Percentiles rank a stretch among this genome's conserved stretches.
Evolutionary conservation across 2,888 invertebrate species (phyloP).

Genomic region (Coenonympha glycerion): DNA sequence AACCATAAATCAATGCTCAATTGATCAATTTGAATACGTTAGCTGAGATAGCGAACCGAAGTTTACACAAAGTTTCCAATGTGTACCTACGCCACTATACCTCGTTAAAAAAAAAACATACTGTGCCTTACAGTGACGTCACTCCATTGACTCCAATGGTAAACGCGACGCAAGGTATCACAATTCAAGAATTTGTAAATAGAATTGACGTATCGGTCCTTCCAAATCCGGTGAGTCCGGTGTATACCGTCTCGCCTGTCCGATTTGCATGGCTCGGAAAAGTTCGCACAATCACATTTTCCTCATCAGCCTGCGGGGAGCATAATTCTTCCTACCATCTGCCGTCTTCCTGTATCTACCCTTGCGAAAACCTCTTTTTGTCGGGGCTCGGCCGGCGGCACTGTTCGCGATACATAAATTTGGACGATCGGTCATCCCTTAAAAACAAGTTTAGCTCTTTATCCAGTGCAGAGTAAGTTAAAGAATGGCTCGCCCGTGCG

Average conservation of each 20-base stretch:
- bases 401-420: slow-evolving; percentile 74
- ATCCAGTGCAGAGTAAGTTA: slow-evolving; percentile 67
- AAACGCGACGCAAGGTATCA: slow-evolving; percentile 42
- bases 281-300: slow-evolving; percentile 75
- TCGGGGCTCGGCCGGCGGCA: slow-evolving; percentile 65
- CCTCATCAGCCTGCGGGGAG: slow-evolving; percentile 73
- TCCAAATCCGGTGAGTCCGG: slow-evolving; percentile 46
- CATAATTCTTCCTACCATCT: slow-evolving; percentile 74
- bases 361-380: slow-evolving; percentile 65
- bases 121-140: slow-evolving; percentile 40
- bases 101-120: slow-evolving; percentile 53
- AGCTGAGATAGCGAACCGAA: slow-evolving; percentile 46
- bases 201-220: slow-evolving; percentile 48
- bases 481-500: slow-evolving; percentile 68
- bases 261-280: slow-evolving; percentile 73
- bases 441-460: slow-evolving; percentile 76
- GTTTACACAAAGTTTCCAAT: slow-evolving; percentile 52
- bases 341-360: slow-evolving; percentile 72
- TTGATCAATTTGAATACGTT: slow-evolving; percentile 68
- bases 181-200: slow-evolving; percentile 55
- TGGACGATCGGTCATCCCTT: slow-evolving; percentile 76
- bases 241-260: slow-evolving; percentile 57
- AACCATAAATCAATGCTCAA: slow-evolving; percentile 49
- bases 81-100: slow-evolving; percentile 45
- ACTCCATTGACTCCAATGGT: slow-evolving; percentile 40